These are phyloP conservation scores for Lethrus apterus DNA, from an alignment of 1,140 invertebrate species.

Conservation along the genomic window DNA sequence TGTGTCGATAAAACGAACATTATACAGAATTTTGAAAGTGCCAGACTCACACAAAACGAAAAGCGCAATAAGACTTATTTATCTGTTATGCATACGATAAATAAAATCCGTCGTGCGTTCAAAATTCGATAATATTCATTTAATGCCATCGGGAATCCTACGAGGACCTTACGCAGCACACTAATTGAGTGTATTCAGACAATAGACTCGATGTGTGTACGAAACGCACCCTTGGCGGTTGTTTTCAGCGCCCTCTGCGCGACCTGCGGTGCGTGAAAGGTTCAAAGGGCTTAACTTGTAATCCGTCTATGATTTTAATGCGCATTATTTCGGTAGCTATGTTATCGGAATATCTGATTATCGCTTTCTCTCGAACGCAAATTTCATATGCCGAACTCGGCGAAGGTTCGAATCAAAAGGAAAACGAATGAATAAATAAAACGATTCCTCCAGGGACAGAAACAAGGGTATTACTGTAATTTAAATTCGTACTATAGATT, in stretches of 20 bases:
- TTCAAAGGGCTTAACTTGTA: slow-evolving; percentile 36
- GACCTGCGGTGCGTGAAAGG: slow-evolving; percentile 31
- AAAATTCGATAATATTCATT: too few species aligned
- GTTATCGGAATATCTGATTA: slow-evolving; percentile 36
- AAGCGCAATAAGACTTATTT: too few species aligned
- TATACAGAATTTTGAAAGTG: too few species aligned
- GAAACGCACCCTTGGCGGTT: slow-evolving; percentile 14
- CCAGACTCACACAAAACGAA: too few species aligned
- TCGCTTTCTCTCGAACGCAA: slow-evolving; percentile 18
- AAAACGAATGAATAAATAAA: slow-evolving; percentile 12
- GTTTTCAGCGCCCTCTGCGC: slow-evolving; percentile 25
- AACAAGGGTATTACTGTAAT: slow-evolving; percentile 13
- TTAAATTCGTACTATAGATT: slow-evolving; percentile 11
- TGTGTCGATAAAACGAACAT: too few species aligned
- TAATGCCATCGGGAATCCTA: too few species aligned
- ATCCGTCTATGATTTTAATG: slow-evolving; percentile 39
- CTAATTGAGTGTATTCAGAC: slow-evolving; percentile 20
- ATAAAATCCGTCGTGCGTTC: too few species aligned
- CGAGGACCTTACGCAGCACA: too few species aligned
- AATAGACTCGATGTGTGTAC: slow-evolving; percentile 8
- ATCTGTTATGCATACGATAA: too few species aligned
- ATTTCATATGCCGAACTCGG: not conserved
- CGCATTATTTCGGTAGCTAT: slow-evolving; percentile 38
- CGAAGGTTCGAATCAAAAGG: slow-evolving; percentile 9
- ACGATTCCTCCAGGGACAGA: slow-evolving; percentile 3